Conservation (phyloP, 2,113 vertebrate species). For the Vidua chalybeata region DNA sequence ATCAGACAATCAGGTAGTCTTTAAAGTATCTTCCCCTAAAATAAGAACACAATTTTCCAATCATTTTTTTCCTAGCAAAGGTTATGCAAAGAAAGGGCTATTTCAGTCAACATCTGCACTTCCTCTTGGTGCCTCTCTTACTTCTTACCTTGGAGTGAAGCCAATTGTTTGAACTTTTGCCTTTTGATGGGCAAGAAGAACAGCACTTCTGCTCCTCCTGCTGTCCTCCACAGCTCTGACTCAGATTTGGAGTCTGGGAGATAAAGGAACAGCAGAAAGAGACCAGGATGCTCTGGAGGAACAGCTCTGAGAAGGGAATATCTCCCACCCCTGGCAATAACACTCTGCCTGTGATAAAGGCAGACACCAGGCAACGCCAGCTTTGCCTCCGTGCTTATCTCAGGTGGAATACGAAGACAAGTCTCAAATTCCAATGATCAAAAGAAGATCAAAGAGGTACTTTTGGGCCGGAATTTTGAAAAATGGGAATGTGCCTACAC, state of each 20-base stretch:
- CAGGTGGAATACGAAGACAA: neutral
- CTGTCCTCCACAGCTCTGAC: slow-evolving; percentile 21
- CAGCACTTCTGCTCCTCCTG: slow-evolving; percentile 36
- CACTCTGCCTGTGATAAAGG: neutral
- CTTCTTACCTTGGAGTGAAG: neutral
- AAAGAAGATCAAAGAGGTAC: slow-evolving; percentile 45
- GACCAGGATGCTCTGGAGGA: neutral
- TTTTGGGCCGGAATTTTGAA: neutral
- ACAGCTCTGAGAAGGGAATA: neutral
- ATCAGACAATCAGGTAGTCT: neutral
- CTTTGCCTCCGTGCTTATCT: neutral
- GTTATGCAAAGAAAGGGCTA: neutral
- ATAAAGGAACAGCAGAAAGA: neutral
- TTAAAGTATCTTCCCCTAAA: neutral
- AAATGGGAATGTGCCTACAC: neutral
- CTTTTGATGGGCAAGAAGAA: slow-evolving; percentile 38
- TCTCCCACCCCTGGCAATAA: neutral
- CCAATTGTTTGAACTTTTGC: slow-evolving; percentile 46
- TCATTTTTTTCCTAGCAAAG: neutral
- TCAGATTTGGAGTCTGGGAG: neutral
- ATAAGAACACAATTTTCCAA: neutral
- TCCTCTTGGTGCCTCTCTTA: neutral
- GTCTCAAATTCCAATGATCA: neutral
- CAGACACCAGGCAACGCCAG: neutral
- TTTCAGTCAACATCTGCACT: neutral